phyloP scores from a whole-genome alignment of 2,113 vertebrate genomes.

The Varanus komodoensis region DNA sequence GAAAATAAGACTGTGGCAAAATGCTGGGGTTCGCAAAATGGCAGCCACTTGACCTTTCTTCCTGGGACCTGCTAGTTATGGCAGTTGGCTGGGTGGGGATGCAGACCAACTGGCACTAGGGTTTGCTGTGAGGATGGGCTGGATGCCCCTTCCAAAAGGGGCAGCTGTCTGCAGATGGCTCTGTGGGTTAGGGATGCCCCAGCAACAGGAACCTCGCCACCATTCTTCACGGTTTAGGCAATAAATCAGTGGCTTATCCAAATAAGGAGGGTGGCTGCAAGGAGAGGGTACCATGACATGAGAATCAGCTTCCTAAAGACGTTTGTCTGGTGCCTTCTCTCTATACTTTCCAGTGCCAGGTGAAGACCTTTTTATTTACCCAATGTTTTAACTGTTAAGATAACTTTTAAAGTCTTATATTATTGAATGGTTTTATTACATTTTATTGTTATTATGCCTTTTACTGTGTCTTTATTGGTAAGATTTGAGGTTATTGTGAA shows the following conservation, averaged over 20 bases:
- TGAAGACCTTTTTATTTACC: no score
- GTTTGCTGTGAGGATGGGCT: not conserved
- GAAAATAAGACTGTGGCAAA: not conserved
- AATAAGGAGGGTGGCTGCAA: no score
- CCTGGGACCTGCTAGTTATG: not conserved
- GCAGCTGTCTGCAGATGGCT: not conserved
- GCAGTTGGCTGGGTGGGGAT: accelerated
- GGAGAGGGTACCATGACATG: no score
- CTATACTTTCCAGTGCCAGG: no score
- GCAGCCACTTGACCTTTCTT: not conserved
- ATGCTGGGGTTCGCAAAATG: not conserved
- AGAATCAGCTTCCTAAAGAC: no score
- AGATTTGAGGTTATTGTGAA: no score
- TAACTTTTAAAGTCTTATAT: no score
- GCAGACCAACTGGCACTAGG: not conserved
- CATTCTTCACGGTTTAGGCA: not conserved
- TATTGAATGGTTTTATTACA: no score
- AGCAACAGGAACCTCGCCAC: not conserved
- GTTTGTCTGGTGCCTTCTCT: no score
- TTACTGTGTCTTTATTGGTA: no score
- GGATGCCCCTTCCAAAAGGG: not conserved
- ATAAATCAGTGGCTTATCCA: not conserved
- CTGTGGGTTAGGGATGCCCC: not conserved
- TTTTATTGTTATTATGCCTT: no score
- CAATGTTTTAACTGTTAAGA: no score